These are phyloP conservation scores for Fulmarus glacialis DNA, from an alignment of 2,113 vertebrate genomes.

Conservation along the genomic window DNA sequence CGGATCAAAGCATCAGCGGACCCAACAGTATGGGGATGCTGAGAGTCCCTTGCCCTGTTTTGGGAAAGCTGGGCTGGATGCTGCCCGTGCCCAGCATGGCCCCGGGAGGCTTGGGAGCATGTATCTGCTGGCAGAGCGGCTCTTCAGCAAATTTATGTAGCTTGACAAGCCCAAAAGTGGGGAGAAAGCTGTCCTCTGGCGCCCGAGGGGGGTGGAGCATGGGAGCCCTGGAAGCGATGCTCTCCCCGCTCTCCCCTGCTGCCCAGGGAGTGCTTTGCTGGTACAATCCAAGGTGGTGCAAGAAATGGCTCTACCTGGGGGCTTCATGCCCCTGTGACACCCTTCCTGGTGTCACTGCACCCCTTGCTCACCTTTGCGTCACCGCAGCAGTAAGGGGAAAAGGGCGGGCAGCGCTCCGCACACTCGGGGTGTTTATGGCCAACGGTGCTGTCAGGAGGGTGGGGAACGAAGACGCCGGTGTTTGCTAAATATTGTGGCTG, in stretches of 20 bases:
- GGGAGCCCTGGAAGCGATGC: not conserved
- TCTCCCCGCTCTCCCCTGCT: rapidly evolving
- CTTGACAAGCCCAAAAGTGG: rapidly evolving
- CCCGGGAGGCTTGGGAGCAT: not conserved
- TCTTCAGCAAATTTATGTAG: not conserved
- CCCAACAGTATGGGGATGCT: rapidly evolving
- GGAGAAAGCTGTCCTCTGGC: not conserved
- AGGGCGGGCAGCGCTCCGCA: not conserved
- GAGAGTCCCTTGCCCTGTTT: not conserved
- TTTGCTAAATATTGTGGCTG: not conserved
- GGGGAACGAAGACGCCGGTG: not conserved
- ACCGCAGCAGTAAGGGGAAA: not conserved
- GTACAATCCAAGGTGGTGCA: rapidly evolving
- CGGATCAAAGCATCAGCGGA: not conserved
- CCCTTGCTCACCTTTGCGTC: not conserved
- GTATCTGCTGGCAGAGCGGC: not conserved
- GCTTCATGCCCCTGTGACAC: rapidly evolving
- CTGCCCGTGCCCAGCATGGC: not conserved
- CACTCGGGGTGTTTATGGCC: not conserved
- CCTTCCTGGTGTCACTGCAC: not conserved
- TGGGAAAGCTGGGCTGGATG: not conserved
- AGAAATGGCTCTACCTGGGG: not conserved
- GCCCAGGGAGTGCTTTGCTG: not conserved
- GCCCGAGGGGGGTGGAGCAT: rapidly evolving
- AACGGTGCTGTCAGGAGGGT: not conserved